Conservation (phyloP, 2,113 vertebrate species). For the Pao palembangensis region DNA sequence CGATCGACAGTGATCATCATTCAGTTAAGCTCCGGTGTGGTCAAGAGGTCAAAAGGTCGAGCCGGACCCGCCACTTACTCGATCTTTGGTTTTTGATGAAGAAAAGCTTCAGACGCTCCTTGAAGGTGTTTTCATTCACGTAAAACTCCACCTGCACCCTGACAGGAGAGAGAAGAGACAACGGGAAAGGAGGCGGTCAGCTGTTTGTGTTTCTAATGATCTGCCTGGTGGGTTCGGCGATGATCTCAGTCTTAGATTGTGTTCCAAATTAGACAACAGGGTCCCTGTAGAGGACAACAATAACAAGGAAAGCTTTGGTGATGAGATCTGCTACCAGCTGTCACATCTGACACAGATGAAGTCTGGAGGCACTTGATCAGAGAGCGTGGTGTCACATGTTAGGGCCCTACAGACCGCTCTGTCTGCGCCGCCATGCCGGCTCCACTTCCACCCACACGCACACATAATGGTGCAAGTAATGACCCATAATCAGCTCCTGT, state of each 20-base stretch:
- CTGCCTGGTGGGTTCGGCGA: too few relatives aligned
- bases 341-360: conserved; percentile 21
- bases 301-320: neutral
- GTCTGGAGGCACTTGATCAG: conserved; percentile 24
- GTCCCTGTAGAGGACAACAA: neutral
- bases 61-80: conserved; percentile 69
- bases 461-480: conserved; percentile 34
- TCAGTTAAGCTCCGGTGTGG: too few relatives aligned
- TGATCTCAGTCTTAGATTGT: too few relatives aligned
- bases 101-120: conserved; percentile 82
- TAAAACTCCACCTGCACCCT: conserved; percentile 84
- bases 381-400: conserved; percentile 12
- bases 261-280: too few relatives aligned
- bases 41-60: neutral
- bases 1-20: neutral
- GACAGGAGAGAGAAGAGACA: neutral
- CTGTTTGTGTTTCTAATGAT: too few relatives aligned
- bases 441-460: conserved; percentile 12
- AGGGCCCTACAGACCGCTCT: conserved; percentile 27
- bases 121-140: conserved; percentile 84
- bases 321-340: conserved; percentile 16
- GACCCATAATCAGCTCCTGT: conserved; percentile 51
- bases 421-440: conserved; percentile 4
- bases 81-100: conserved; percentile 87
- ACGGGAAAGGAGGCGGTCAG: neutral